These are phyloP conservation scores for Oncorhynchus mykiss DNA, from an alignment of 2,113 vertebrate species.

Conservation along the genomic window DNA sequence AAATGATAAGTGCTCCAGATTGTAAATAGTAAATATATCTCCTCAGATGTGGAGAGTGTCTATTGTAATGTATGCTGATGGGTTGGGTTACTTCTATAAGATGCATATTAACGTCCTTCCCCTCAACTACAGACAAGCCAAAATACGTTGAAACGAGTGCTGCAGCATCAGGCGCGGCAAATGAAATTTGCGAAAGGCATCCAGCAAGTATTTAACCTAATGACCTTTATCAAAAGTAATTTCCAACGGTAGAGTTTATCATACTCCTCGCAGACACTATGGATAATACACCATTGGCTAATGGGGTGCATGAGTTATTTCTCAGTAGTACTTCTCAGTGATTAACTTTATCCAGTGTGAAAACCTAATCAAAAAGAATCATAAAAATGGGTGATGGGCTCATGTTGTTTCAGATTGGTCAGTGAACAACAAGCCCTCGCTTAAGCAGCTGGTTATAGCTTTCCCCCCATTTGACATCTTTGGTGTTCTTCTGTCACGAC, in stretches of 20 bases:
- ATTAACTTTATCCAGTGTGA: slow-evolving; percentile 7
- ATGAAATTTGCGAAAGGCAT: slow-evolving; percentile 42
- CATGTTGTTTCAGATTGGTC: slow-evolving; percentile 21
- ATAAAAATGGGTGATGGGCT: slow-evolving; percentile 9
- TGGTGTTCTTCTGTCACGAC: slow-evolving; percentile 49
- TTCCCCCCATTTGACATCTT: slow-evolving; percentile 37
- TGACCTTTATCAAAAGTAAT: slow-evolving; percentile 66
- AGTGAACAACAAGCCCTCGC: slow-evolving; percentile 9
- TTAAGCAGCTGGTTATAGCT: slow-evolving; percentile 34
- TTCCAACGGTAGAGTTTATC: slow-evolving; percentile 56
- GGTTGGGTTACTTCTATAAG: not conserved
- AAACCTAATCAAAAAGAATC: slow-evolving; percentile 7
- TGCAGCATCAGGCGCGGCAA: slow-evolving; percentile 19
- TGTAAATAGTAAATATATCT: too few relatives aligned
- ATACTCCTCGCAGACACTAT: slow-evolving; percentile 32
- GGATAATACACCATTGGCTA: slow-evolving; percentile 45
- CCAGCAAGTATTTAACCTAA: slow-evolving; percentile 54
- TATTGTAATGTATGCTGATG: too few relatives aligned
- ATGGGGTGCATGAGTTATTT: slow-evolving; percentile 35
- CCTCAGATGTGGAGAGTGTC: too few relatives aligned
- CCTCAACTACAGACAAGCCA: not conserved
- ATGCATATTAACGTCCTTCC: not conserved
- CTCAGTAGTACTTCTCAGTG: slow-evolving; percentile 20
- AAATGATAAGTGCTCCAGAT: too few relatives aligned
- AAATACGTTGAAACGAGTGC: not conserved